Evolutionary conservation across 2,113 vertebrate species (phyloP), one percentile per base, ranked within the genome.

Genomic region (Tupaia chinensis): DNA sequence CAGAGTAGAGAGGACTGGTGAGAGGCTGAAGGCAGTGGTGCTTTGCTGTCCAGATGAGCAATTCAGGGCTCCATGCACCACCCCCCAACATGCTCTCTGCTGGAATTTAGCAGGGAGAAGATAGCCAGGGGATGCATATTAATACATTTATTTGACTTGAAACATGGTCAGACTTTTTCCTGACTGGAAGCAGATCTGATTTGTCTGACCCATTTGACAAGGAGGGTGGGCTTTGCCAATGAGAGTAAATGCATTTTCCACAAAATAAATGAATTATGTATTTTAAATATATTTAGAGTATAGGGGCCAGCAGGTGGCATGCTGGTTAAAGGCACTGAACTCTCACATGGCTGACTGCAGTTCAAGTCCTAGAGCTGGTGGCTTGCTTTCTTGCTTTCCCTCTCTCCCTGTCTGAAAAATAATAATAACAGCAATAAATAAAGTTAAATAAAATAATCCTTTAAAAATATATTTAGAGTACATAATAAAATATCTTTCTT

Each of bases 51-150:
- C 0, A 1, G 19, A 12, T 53, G 69, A 53, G 66, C 20, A 34
- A 60, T 5, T 16, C 7, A 14, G 19, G 5, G 5, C 6, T 4
- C 4, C 15, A 2, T 66, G 34, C 15, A 54, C 8, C 3, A 2
- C 23, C 68, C 25, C 1, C 68, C 66, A 44, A 2, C 1, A 29
- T 6, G 58, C 6, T 32, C 63, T 7, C 68, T 68, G 12, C 23
- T 1, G 65, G 88, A 60, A 32, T 29, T 88, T n/a, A 34, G 14
- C 23, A 32, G 20, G 32, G 58, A 74, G 72, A 19, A 27, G 19
- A 17, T 25, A 56, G n/a, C 58, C 0, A 0, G 6, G 13, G 25
- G 23, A 80, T 87, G 20, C 34, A 34, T 13, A 69, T 34, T 19
- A n/a, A 54, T 32, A 12, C 9, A 29, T 3, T 76, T 19, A 82